Evolutionary conservation across 2,888 invertebrate species (phyloP).

Genomic region (Chrysolina americana): DNA sequence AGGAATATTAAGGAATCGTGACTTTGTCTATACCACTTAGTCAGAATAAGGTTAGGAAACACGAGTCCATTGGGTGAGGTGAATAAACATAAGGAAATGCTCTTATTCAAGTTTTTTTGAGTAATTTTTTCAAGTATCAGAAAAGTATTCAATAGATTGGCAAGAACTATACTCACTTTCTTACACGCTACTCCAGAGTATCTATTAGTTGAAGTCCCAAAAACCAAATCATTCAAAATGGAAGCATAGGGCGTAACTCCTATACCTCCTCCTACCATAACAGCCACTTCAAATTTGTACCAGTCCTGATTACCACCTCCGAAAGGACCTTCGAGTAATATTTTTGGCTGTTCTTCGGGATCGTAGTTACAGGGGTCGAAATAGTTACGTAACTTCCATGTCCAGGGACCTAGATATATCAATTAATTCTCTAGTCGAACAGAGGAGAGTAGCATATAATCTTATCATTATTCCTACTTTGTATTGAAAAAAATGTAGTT

Average conservation of each 20-base stretch:
- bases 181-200: conserved; percentile 98
- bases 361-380: conserved; percentile 94
- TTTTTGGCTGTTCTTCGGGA: conserved; percentile 88
- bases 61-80: no score
- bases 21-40: no score
- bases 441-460: neutral
- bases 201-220: conserved; percentile 95
- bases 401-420: conserved; percentile 85
- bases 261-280: conserved; percentile 98
- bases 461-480: no score
- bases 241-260: conserved; percentile 98
- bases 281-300: conserved; percentile 98
- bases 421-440: neutral
- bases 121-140: no score
- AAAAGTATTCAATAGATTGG: no score
- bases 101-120: no score
- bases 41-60: no score
- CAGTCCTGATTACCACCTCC: conserved; percentile 98
- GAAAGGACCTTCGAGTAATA: conserved; percentile 94
- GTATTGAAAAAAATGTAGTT: no score
- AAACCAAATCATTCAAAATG: conserved; percentile 95
- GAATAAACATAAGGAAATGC: no score
- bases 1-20: no score
- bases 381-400: conserved; percentile 95
- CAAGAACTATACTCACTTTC: conserved; percentile 76